These are phyloP conservation scores for Trissolcus brochymenae DNA, from an alignment of 2,888 invertebrate genomes.

Conservation along the genomic window DNA sequence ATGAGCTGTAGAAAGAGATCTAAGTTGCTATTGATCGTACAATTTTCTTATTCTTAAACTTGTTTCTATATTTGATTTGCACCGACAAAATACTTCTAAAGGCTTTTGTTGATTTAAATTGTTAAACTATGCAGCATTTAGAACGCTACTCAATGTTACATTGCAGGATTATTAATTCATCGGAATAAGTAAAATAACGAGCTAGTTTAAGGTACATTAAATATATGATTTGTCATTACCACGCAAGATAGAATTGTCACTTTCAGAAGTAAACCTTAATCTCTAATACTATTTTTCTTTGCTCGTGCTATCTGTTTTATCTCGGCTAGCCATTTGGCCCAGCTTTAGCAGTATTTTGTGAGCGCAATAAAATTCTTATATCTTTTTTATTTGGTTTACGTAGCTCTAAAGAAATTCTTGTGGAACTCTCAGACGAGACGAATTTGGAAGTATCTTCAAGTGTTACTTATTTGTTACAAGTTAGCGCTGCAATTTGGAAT, in stretches of 20 bases:
- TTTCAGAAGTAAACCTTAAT: conserved; percentile 8
- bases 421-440: conserved; percentile 38
- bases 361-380: conserved; percentile 18
- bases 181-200: conserved; percentile 11
- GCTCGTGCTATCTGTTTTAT: conserved; percentile 1
- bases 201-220: conserved; percentile 24
- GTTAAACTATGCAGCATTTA: conserved; percentile 7
- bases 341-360: conserved; percentile 50
- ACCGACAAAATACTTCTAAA: conserved; percentile 42
- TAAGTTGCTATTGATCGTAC: conserved; percentile 26
- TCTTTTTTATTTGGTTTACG: not conserved
- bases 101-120: conserved; percentile 6
- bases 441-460: conserved; percentile 54
- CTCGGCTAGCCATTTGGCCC: not conserved
- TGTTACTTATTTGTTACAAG: conserved; percentile 47
- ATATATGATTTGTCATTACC: conserved; percentile 27
- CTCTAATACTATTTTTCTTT: conserved; percentile 17
- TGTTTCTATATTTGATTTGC: conserved; percentile 34
- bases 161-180: conserved; percentile 11
- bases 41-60: conserved; percentile 21
- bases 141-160: conserved; percentile 23
- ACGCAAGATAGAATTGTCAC: conserved; percentile 12
- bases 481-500: conserved; percentile 46
- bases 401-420: conserved; percentile 34
- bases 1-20: conserved; percentile 40